Base-by-base conservation (phyloP, 2,797 vertebrate genomes). In the Sandelia bainsii region DNA sequence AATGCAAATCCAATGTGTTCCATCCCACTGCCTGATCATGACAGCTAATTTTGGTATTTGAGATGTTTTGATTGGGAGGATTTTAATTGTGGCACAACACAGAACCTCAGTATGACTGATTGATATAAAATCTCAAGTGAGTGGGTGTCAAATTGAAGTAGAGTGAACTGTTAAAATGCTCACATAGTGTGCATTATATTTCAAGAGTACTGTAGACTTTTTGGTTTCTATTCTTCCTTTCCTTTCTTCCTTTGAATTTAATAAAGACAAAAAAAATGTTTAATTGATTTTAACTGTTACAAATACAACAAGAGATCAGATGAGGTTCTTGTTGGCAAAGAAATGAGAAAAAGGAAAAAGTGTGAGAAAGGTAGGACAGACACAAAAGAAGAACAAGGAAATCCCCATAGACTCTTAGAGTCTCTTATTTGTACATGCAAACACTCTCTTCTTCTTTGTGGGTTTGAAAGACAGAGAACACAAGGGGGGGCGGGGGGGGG, bases 1-100 rank as follows among this genome's bases (percentile, higher is more conserved):
- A 82, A 93, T 93, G 91, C 87, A 91, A 93, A 94, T 89, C 90
- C 89, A 89, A 93, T 94, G 91, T 89, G 82, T 86, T 87, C 84
- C 76, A 71, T 91, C 89, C 92, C 62, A 75, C 72, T 69, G 91
- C 72, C 88, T 59, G 40, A 89, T 91, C 88, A 81, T 92, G 92
- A 93, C 92, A 93, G 92, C 89, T 93, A 86, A 93, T 93, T 93
- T 89, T 89, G 85, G 89, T 81, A 79, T 64, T 87, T 60, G 81
- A 80, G 84, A 71, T 49, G 78, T 86, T 90, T 86, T 92, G 92
- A 93, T 84, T 46, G 80, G 87, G 69, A n/a, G 5, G 76, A 86
- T 89, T 93, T 92, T 92, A 92, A 93, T 93, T 90, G 91, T 82
- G 89, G 87, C 81, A 75, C 79, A 75, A 81, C 82, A 73, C 66